Percentiles rank a stretch among this genome's conserved stretches.
phyloP scores from a whole-genome alignment of 2,888 invertebrate genomes.

The Slavum lentiscoides region DNA sequence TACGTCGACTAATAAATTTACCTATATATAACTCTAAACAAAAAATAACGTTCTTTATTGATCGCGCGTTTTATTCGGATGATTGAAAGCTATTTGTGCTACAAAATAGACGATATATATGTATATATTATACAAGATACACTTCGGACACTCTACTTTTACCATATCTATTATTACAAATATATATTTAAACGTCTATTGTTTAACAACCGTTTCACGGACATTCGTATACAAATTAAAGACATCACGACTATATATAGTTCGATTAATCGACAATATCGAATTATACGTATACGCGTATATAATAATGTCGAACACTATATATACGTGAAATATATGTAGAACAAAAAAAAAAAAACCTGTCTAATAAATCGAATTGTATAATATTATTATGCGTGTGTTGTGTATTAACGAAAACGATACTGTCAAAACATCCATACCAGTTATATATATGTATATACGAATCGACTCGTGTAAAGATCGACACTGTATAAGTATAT shows the following conservation, averaged over 20 bases:
- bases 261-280: background rate
- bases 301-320: background rate
- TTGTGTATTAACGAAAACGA: background rate
- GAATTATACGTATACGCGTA: no score
- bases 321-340: no score
- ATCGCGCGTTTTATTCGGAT: no score
- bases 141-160: no score
- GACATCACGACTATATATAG: constrained; percentile 23
- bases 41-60: no score
- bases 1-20: no score
- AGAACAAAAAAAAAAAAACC: background rate
- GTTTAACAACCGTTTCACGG: constrained; percentile 7
- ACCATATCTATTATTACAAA: background rate
- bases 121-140: no score
- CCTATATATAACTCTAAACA: no score
- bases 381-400: background rate
- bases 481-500: background rate
- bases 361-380: constrained; percentile 36
- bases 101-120: no score
- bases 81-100: no score
- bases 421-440: constrained; percentile 32
- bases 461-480: background rate
- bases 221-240: constrained; percentile 13
- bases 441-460: background rate
- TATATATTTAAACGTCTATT: constrained; percentile 7